These are phyloP conservation scores for Falco peregrinus DNA, from an alignment of 2,797 vertebrate species.

Conservation along the genomic window DNA sequence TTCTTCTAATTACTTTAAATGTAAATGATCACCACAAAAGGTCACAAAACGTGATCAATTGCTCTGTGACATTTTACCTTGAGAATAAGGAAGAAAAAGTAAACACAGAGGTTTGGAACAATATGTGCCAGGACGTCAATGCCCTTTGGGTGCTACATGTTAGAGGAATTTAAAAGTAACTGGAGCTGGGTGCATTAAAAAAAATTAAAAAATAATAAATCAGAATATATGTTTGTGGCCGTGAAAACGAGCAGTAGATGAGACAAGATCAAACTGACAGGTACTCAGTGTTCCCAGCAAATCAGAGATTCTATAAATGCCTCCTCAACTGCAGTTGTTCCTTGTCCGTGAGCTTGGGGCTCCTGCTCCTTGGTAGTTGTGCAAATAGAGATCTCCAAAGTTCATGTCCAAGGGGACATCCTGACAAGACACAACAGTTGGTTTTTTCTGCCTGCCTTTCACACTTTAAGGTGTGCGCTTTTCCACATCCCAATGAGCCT, in stretches of 20 bases:
- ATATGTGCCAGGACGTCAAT: neutral
- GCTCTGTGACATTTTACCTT: neutral
- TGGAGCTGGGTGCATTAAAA: neutral
- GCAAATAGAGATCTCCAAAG: neutral
- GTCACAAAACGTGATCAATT: neutral
- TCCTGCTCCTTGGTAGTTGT: neutral
- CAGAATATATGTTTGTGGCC: neutral
- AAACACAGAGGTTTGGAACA: neutral
- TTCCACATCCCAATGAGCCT: rapidly evolving
- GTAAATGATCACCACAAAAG: neutral
- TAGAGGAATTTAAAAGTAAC: neutral
- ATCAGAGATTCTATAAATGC: neutral
- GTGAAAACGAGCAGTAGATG: neutral
- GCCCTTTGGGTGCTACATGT: neutral
- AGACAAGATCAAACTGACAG: neutral
- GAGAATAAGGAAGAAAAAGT: neutral
- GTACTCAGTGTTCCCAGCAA: neutral
- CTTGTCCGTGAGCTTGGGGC: neutral
- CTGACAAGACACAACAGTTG: rapidly evolving
- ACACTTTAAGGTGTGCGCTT: rapidly evolving
- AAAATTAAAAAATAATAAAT: neutral
- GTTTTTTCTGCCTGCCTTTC: neutral
- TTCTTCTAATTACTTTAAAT: neutral
- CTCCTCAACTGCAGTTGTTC: neutral
- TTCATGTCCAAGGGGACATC: neutral